These are phyloP conservation scores for Notodonta ziczac DNA, from an alignment of 2,888 invertebrate species.

Conservation along the genomic window DNA sequence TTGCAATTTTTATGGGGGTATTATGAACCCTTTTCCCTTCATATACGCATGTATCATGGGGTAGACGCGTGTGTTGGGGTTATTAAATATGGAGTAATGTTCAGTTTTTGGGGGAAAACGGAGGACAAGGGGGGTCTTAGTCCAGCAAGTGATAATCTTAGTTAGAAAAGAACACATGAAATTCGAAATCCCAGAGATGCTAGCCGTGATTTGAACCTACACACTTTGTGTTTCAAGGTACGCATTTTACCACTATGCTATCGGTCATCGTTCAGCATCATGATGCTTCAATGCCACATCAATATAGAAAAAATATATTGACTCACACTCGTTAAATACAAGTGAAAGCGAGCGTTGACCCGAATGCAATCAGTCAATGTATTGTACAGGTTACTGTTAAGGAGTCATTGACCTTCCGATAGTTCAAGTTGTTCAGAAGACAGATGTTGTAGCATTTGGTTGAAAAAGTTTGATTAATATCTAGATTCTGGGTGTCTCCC, in stretches of 20 bases:
- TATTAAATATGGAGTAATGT: no score
- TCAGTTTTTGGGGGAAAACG: no score
- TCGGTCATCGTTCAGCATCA: no score
- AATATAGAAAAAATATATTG: slow-evolving; percentile 5
- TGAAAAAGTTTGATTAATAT: no score
- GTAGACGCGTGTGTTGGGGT: slow-evolving; percentile 12
- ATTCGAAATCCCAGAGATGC: no score
- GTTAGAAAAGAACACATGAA: no score
- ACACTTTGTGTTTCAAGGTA: no score
- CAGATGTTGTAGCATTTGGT: background rate
- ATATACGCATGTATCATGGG: slow-evolving; percentile 20
- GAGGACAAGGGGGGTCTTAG: no score
- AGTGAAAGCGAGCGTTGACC: background rate
- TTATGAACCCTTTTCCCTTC: slow-evolving; percentile 20
- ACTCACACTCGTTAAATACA: background rate
- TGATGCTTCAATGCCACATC: background rate
- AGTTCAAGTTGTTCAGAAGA: background rate
- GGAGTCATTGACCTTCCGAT: slow-evolving; percentile 30
- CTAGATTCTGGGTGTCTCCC: no score
- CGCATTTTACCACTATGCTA: no score
- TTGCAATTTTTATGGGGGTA: slow-evolving; percentile 29
- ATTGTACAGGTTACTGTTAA: slow-evolving; percentile 35
- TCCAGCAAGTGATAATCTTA: no score
- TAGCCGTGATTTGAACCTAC: no score
- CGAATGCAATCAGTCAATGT: background rate